Percentiles rank a stretch among this genome's conserved stretches.
Conservation (phyloP, 2,797 vertebrate species). For the Propithecus perrieri region DNA sequence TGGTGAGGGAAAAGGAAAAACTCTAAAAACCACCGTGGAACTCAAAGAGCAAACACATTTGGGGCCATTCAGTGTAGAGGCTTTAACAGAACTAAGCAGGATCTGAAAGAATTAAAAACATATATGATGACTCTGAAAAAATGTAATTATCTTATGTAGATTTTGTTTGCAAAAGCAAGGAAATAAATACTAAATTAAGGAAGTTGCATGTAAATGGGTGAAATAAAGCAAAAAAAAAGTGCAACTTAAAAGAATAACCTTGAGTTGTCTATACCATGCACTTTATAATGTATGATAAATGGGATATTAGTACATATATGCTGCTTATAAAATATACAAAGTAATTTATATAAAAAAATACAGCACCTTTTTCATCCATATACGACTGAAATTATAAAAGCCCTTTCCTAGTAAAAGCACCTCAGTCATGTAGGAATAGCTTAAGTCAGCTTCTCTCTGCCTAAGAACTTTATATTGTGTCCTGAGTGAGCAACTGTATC, state of each 20-base stretch:
- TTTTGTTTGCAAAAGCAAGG: background rate
- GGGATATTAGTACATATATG: background rate
- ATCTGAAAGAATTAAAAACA: constrained; percentile 15
- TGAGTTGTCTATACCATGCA: background rate
- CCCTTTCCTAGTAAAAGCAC: background rate
- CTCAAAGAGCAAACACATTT: background rate
- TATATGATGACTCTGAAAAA: background rate
- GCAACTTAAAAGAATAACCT: constrained; percentile 16
- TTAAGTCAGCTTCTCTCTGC: constrained; percentile 2
- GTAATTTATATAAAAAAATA: constrained; percentile 49
- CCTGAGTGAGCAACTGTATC: background rate
- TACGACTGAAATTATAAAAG: background rate
- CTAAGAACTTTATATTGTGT: background rate
- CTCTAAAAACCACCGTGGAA: background rate
- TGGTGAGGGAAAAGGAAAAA: background rate
- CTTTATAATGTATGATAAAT: background rate
- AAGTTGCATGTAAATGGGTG: background rate
- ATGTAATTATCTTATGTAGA: background rate
- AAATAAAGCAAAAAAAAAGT: background rate
- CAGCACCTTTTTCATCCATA: constrained; percentile 36
- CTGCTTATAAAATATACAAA: constrained; percentile 8
- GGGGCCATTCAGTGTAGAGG: background rate
- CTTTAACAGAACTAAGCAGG: background rate
- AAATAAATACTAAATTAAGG: background rate
- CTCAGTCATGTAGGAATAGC: background rate